Evolutionary conservation across 2,888 invertebrate species (phyloP).

Genomic region (Dugesia japonica): DNA sequence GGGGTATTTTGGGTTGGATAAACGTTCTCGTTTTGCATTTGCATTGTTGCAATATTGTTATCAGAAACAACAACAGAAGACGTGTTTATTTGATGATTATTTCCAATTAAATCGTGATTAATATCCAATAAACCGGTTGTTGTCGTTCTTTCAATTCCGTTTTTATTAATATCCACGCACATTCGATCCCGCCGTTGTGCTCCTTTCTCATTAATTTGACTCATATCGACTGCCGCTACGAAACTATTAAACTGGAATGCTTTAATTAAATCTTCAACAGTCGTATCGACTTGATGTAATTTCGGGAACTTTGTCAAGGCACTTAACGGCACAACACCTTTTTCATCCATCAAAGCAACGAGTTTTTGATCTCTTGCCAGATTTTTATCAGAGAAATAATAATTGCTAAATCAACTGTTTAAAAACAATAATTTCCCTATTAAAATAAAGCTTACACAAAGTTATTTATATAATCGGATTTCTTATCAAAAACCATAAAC

Average conservation of each 20-base stretch:
- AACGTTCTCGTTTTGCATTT: too few relatives aligned
- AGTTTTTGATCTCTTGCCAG: constrained; percentile 24
- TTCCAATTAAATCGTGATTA: too few relatives aligned
- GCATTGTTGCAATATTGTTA: too few relatives aligned
- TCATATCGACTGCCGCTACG: background rate
- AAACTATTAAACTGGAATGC: constrained; percentile 16
- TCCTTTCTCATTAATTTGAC: background rate
- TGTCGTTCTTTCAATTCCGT: background rate
- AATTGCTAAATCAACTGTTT: background rate
- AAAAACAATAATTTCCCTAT: background rate
- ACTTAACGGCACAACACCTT: constrained; percentile 14
- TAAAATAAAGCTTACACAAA: background rate
- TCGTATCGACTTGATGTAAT: constrained; percentile 24
- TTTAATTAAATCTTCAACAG: constrained; percentile 5
- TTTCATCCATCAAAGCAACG: constrained; percentile 14
- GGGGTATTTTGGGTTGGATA: too few relatives aligned
- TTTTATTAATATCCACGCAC: background rate
- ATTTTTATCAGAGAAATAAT: constrained; percentile 28
- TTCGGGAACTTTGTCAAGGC: constrained; percentile 20
- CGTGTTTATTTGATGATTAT: too few relatives aligned
- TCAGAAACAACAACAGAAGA: too few relatives aligned
- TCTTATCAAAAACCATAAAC: background rate
- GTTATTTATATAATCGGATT: constrained; percentile 1
- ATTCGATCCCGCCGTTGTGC: background rate
- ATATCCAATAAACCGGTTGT: background rate